Evolutionary conservation across 2,888 invertebrate species (phyloP).

Genomic region (Sinhomidia bicolor): DNA sequence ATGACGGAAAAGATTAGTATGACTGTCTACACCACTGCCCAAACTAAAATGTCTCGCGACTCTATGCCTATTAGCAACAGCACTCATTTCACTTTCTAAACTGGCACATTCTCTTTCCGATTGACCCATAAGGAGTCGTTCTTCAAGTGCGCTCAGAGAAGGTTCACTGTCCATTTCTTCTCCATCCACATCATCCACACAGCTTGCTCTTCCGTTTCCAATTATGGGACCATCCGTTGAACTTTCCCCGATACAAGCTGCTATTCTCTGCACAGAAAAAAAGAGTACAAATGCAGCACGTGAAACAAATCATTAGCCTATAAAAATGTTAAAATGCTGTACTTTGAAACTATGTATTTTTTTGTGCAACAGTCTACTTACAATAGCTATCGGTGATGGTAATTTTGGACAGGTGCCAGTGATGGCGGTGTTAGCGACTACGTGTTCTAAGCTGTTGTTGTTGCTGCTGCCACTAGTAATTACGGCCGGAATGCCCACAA

Average conservation of each 20-base stretch:
- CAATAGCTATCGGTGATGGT: conserved; percentile 72
- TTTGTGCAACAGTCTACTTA: conserved; percentile 57
- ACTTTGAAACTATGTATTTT: conserved; percentile 35
- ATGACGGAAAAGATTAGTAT: not conserved
- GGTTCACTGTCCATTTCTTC: conserved; percentile 72
- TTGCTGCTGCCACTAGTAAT: conserved; percentile 72
- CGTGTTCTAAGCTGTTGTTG: conserved; percentile 60
- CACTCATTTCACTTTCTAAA: conserved; percentile 70
- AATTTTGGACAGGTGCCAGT: conserved; percentile 75
- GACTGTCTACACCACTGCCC: conserved; percentile 38
- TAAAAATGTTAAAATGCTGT: conserved; percentile 25
- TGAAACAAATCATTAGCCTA: not conserved
- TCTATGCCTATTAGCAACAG: conserved; percentile 41
- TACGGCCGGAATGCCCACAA: conserved; percentile 18
- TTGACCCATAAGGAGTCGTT: conserved; percentile 60
- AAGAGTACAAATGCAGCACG: conserved; percentile 13
- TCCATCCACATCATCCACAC: conserved; percentile 47
- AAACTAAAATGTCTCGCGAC: conserved; percentile 42
- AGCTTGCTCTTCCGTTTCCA: conserved; percentile 18
- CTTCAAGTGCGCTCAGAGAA: conserved; percentile 52
- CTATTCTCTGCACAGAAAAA: conserved; percentile 70
- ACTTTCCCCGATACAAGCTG: conserved; percentile 76
- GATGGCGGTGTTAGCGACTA: conserved; percentile 26
- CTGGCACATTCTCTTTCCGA: conserved; percentile 68
- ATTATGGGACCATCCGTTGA: conserved; percentile 73